Conservation (phyloP, 2,888 invertebrate species). For the Germaria angustata region DNA sequence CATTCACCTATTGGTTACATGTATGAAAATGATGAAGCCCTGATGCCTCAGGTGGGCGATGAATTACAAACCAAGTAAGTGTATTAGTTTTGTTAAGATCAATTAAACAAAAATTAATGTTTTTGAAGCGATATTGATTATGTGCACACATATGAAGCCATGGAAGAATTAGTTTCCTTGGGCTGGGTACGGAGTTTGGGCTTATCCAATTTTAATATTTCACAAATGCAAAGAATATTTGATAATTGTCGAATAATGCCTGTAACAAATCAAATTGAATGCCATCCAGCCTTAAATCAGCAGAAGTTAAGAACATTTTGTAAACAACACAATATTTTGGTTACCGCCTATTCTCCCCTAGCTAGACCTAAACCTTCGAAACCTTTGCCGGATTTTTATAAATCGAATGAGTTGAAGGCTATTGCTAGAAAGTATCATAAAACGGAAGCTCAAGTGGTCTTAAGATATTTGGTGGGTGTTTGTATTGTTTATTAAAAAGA, state of each 20-base stretch:
- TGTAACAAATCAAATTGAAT: conserved; percentile 82
- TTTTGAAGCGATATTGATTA: conserved; percentile 83
- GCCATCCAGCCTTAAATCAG: conserved; percentile 85
- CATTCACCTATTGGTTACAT: conserved; percentile 89
- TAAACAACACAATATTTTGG: conserved; percentile 82
- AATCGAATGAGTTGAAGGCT: conserved; percentile 80
- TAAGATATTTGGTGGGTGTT: conserved; percentile 83
- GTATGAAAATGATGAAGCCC: conserved; percentile 73
- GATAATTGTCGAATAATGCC: conserved; percentile 84
- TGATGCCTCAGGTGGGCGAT: conserved; percentile 70
- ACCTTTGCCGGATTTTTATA: conserved; percentile 79
- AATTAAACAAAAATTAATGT: too few relatives aligned
- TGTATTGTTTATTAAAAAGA: too few relatives aligned
- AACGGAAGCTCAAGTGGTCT: conserved; percentile 83
- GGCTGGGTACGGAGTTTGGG: conserved; percentile 89
- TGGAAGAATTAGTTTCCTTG: conserved; percentile 86
- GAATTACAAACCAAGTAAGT: conserved; percentile 71
- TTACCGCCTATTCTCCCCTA: conserved; percentile 88
- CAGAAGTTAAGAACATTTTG: conserved; percentile 86
- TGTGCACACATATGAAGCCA: conserved; percentile 87
- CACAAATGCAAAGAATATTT: conserved; percentile 87
- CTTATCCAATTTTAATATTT: conserved; percentile 90
- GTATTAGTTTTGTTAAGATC: not conserved
- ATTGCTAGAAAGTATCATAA: conserved; percentile 83
- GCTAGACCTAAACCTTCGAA: conserved; percentile 82